phyloP scores from a whole-genome alignment of 2,888 invertebrate genomes.

The Syrphus vitripennis region DNA sequence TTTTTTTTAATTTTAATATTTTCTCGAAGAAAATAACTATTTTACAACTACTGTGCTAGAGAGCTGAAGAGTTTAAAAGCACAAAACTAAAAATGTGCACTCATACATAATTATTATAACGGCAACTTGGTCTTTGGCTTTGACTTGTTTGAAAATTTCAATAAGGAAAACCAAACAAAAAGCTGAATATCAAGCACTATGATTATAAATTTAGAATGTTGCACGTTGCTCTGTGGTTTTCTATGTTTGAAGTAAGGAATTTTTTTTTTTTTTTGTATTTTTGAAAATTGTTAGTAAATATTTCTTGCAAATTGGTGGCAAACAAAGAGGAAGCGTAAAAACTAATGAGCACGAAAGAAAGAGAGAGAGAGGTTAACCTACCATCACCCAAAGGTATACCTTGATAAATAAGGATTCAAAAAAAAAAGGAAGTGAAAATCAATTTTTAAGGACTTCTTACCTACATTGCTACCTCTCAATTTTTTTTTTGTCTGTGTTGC shows the following conservation, averaged over 20 bases:
- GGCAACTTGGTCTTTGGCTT: conserved; percentile 11
- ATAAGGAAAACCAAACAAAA: neutral
- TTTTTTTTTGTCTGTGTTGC: neutral
- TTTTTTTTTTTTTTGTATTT: too few relatives aligned
- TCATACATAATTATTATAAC: conserved; percentile 17
- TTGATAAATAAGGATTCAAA: neutral
- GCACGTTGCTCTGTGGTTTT: neutral
- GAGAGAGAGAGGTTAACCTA: neutral
- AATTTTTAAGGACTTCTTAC: neutral
- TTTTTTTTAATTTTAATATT: neutral
- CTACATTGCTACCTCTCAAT: too few relatives aligned
- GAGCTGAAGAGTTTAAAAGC: conserved; percentile 28
- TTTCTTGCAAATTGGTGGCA: neutral
- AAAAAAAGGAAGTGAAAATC: neutral
- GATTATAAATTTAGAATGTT: neutral
- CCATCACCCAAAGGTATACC: neutral
- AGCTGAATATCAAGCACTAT: neutral
- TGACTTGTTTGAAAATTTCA: neutral
- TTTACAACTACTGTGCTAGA: neutral
- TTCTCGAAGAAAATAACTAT: conserved; percentile 31
- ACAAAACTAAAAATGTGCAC: neutral
- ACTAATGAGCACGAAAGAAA: neutral
- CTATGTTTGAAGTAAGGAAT: neutral
- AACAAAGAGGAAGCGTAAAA: neutral
- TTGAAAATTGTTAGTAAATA: neutral